These are phyloP conservation scores for Megaceryle maxima DNA, from an alignment of 2,113 vertebrate genomes.

Conservation along the genomic window DNA sequence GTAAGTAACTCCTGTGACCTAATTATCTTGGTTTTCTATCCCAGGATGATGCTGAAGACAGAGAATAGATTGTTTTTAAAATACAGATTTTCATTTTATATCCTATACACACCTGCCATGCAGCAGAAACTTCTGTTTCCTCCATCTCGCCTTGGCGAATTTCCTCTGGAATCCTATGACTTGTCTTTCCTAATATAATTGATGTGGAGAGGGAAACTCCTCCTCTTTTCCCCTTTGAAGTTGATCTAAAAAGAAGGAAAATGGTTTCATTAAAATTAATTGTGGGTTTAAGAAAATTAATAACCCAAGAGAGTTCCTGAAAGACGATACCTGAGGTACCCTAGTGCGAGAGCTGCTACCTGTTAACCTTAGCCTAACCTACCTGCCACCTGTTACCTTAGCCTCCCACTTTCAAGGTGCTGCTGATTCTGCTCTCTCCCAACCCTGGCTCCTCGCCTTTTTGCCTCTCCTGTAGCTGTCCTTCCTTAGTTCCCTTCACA, in stretches of 20 bases:
- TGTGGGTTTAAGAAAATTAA: conserved; percentile 29
- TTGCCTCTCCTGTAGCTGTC: background rate
- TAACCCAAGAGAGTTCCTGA: background rate
- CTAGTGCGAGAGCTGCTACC: background rate
- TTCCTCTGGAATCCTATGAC: background rate
- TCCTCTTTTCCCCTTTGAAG: conserved; percentile 43
- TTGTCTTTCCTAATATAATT: background rate
- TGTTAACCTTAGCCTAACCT: background rate
- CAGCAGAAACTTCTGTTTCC: background rate
- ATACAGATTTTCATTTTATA: background rate
- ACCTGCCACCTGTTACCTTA: background rate
- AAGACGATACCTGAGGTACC: background rate
- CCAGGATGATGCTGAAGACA: background rate
- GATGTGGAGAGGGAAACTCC: background rate
- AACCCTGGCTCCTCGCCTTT: background rate
- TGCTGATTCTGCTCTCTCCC: background rate
- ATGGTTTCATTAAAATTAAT: conserved; percentile 59
- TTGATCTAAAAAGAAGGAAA: conserved; percentile 30
- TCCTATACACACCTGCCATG: background rate
- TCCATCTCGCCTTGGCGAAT: background rate
- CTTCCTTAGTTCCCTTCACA: background rate
- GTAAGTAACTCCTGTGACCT: background rate
- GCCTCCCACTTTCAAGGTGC: background rate
- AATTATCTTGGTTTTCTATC: background rate
- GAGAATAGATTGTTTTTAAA: background rate